phyloP scores from a whole-genome alignment of 2,888 invertebrate genomes.

The Amiota mariae region DNA sequence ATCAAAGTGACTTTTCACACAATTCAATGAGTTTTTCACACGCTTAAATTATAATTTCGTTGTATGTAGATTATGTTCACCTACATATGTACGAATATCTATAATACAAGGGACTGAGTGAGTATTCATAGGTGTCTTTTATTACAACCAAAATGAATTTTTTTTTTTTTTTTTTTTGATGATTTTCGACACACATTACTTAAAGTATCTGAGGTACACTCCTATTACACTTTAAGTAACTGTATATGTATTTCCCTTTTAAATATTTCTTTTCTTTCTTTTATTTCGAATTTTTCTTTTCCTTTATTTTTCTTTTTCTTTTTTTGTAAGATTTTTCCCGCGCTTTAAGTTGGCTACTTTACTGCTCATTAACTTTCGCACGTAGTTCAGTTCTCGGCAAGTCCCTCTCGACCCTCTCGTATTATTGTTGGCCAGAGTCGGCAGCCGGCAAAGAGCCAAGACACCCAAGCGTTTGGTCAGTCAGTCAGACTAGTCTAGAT shows the following conservation, averaged over 20 bases:
- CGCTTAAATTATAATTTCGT: slow-evolving; percentile 66
- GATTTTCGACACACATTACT: too few species aligned
- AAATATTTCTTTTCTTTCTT: slow-evolving; percentile 49
- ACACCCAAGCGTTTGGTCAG: slow-evolving; percentile 19
- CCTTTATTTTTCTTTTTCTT: slow-evolving; percentile 30
- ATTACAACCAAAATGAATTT: too few species aligned
- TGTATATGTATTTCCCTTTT: slow-evolving; percentile 1
- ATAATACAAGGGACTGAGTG: slow-evolving; percentile 35
- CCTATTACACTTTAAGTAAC: slow-evolving; percentile 30
- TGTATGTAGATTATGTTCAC: slow-evolving; percentile 32
- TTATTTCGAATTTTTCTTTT: background rate
- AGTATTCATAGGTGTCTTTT: too few species aligned
- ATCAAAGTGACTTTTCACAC: slow-evolving; percentile 58
- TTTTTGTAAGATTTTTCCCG: slow-evolving; percentile 32
- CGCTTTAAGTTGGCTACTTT: slow-evolving; percentile 56
- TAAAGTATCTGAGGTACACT: too few species aligned
- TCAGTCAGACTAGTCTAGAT: slow-evolving; percentile 49
- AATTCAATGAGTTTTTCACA: slow-evolving; percentile 67
- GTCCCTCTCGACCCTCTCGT: background rate
- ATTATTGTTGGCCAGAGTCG: slow-evolving; percentile 21
- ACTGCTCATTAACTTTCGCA: slow-evolving; percentile 63
- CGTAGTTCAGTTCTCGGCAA: slow-evolving; percentile 42
- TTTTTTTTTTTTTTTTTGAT: too few species aligned
- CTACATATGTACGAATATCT: slow-evolving; percentile 31
- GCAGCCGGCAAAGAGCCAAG: slow-evolving; percentile 21